A percentile compares a stretch with the other conserved stretches of the same genome.
phyloP scores from a whole-genome alignment of 2,797 vertebrate species.

The Cuculus canorus region DNA sequence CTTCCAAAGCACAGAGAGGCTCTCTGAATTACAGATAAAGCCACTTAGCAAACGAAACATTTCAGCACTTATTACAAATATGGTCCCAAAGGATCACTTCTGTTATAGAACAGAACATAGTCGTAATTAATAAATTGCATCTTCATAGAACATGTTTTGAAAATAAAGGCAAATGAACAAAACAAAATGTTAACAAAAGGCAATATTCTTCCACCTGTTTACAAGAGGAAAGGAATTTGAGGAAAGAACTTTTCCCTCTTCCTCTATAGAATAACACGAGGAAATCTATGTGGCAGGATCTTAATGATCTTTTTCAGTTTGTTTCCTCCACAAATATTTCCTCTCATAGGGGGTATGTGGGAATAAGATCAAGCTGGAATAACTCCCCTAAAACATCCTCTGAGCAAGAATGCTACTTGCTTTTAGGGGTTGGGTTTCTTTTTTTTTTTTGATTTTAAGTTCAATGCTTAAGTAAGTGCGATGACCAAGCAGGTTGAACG shows the following conservation, averaged over 20 bases:
- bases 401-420: not conserved
- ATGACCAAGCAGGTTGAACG: not conserved
- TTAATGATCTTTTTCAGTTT: not conserved
- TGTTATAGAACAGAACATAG: not conserved
- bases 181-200: not conserved
- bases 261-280: not conserved
- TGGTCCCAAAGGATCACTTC: not conserved
- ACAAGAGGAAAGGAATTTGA: not conserved
- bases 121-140: not conserved
- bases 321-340: not conserved
- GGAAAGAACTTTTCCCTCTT: not conserved
- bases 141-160: not conserved
- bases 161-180: not conserved
- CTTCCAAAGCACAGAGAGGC: not conserved
- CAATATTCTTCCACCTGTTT: not conserved
- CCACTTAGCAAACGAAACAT: not conserved
- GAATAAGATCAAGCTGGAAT: not conserved
- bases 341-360: not conserved
- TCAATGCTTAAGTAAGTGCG: not conserved
- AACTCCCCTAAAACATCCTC: not conserved
- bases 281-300: not conserved
- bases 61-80: not conserved
- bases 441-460: not conserved
- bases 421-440: not conserved
- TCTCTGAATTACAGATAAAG: conserved; percentile 17